These are phyloP conservation scores for Nematolebias whitei DNA, from an alignment of 2,113 vertebrate genomes.

Conservation along the genomic window DNA sequence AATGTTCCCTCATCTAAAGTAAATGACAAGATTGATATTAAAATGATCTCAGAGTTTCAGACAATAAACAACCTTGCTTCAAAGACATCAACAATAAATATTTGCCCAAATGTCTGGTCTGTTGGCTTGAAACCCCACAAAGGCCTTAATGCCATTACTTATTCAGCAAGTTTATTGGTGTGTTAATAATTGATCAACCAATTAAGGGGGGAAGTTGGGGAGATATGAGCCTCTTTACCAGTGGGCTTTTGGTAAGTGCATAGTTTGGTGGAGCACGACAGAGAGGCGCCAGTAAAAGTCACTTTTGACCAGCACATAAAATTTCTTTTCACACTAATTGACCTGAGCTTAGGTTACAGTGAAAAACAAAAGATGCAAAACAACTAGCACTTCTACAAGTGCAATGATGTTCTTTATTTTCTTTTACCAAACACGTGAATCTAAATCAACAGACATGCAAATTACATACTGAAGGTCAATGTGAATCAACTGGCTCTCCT, in stretches of 20 bases:
- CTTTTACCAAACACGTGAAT: not conserved
- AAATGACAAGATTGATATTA: conserved; percentile 44
- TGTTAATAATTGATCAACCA: conserved; percentile 80
- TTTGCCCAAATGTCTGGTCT: conserved; percentile 72
- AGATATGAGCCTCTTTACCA: conserved; percentile 75
- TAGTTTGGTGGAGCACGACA: conserved; percentile 75
- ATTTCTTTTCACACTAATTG: conserved; percentile 45
- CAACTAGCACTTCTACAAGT: not conserved
- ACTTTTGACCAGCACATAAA: conserved; percentile 63
- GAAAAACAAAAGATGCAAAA: conserved; percentile 11
- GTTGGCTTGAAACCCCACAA: conserved; percentile 66
- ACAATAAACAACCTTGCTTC: conserved; percentile 53
- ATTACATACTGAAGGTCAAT: too few species aligned
- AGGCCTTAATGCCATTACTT: conserved; percentile 75
- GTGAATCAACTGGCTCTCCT: too few species aligned
- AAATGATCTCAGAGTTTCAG: conserved; percentile 35
- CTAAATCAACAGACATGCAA: not conserved
- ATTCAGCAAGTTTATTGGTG: conserved; percentile 78
- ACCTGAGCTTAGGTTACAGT: conserved; percentile 5
- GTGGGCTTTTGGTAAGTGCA: conserved; percentile 80
- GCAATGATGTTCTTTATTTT: not conserved
- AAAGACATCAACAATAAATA: conserved; percentile 68
- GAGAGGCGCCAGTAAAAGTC: conserved; percentile 67
- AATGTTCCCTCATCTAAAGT: conserved; percentile 25
- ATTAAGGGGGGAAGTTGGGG: conserved; percentile 73